Percentiles rank a stretch among this genome's conserved stretches.
Conservation (phyloP, 2,113 vertebrate species). For the Poecile atricapillus region DNA sequence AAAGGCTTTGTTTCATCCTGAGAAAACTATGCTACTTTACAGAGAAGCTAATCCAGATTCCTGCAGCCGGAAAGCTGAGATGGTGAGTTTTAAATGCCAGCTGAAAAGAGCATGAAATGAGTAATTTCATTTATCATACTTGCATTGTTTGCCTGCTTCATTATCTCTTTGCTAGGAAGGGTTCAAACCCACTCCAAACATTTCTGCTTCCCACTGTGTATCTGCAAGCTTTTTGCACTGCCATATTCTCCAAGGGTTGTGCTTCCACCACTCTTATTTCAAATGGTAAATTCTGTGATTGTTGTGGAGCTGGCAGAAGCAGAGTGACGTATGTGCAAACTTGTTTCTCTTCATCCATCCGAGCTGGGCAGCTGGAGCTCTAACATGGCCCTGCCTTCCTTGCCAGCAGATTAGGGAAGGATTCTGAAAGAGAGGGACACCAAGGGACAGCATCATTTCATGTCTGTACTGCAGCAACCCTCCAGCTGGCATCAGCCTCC, state of each 20-base stretch:
- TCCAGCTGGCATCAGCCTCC: background rate
- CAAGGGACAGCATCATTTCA: background rate
- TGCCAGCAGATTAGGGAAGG: constrained; percentile 23
- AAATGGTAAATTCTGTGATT: background rate
- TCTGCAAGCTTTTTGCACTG: background rate
- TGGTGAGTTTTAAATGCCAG: background rate
- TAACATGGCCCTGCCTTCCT: background rate
- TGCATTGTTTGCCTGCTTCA: background rate
- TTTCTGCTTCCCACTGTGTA: background rate
- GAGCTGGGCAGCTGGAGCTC: background rate
- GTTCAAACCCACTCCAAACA: background rate
- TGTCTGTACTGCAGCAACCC: background rate
- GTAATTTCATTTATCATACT: background rate
- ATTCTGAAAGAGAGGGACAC: constrained; percentile 5
- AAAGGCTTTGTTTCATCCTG: background rate
- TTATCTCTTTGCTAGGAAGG: background rate
- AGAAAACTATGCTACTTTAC: background rate
- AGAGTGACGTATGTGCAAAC: background rate
- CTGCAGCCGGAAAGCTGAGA: background rate
- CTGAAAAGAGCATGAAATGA: background rate
- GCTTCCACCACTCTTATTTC: background rate
- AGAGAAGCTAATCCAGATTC: background rate
- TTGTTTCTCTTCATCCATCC: background rate
- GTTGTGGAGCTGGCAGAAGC: background rate
- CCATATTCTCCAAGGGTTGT: background rate